These are phyloP conservation scores for Paragorgia papillata DNA, from an alignment of 92 coral and sea anemone species.

Conservation along the genomic window DNA sequence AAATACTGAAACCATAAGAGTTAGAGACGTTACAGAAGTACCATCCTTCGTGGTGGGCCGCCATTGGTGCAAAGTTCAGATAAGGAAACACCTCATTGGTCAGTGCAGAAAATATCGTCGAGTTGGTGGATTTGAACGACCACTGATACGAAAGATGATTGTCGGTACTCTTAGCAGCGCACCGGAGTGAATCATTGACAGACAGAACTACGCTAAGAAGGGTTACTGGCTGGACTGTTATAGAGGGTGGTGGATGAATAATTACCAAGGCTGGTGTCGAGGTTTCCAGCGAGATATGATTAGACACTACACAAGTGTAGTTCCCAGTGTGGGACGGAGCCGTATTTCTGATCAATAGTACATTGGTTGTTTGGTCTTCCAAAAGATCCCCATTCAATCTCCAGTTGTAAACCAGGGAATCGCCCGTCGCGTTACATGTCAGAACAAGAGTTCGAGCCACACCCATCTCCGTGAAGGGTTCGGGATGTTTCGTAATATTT, in stretches of 20 bases:
- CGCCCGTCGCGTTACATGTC: conserved; percentile 60
- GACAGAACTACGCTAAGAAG: conserved; percentile 46
- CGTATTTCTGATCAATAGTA: conserved; percentile 45
- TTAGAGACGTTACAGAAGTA: conserved; percentile 71
- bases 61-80: conserved; percentile 41
- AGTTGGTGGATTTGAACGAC: conserved; percentile 54
- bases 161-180: conserved; percentile 52
- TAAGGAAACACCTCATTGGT: conserved; percentile 51
- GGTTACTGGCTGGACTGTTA: conserved; percentile 60
- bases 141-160: conserved; percentile 61
- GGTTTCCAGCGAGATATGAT: conserved; percentile 57
- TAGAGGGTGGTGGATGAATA: conserved; percentile 64
- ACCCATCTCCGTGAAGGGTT: conserved; percentile 49
- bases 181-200: conserved; percentile 46
- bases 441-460: conserved; percentile 57
- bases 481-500: conserved; percentile 69
- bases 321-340: conserved; percentile 57
- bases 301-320: conserved; percentile 70
- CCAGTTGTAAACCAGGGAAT: conserved; percentile 62
- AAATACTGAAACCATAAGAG: conserved; percentile 56
- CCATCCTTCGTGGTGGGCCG: conserved; percentile 57
- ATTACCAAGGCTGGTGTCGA: conserved; percentile 65
- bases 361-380: conserved; percentile 25
- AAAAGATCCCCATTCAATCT: conserved; percentile 51
- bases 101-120: conserved; percentile 23